phyloP scores from a whole-genome alignment of 2,888 invertebrate species.

The Steinernema carpocapsae region DNA sequence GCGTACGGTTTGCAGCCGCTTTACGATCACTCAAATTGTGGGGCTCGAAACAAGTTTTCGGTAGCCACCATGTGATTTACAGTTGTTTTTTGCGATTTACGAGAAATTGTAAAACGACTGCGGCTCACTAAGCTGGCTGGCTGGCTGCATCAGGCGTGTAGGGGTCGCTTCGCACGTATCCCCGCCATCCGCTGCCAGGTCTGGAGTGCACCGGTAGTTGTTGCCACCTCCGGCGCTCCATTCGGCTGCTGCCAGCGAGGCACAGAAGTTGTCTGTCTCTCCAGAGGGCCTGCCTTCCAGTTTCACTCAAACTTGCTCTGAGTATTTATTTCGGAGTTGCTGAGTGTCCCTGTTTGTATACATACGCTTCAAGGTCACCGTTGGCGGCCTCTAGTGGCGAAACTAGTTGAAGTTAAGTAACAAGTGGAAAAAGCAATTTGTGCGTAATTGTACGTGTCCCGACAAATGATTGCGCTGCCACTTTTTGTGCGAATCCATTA shows the following conservation, averaged over 20 bases:
- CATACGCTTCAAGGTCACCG: conserved; percentile 28
- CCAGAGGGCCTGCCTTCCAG: neutral
- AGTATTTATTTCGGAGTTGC: conserved; percentile 11
- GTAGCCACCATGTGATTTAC: conserved; percentile 14
- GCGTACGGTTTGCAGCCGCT: conserved; percentile 2
- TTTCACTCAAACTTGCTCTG: conserved; percentile 16
- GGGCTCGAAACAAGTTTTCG: conserved; percentile 27
- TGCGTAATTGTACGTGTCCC: conserved; percentile 33
- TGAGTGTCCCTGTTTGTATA: conserved; percentile 30
- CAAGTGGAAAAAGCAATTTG: conserved; percentile 30
- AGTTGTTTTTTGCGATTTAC: conserved; percentile 1
- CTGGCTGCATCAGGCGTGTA: neutral
- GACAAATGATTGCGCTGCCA: conserved; percentile 32
- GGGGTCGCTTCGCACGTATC: neutral
- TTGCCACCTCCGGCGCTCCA: neutral
- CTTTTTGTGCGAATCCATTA: conserved; percentile 33
- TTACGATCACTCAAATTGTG: conserved; percentile 13
- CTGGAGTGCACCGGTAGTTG: neutral
- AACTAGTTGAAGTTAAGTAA: conserved; percentile 34
- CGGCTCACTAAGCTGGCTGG: neutral
- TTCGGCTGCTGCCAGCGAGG: too few species aligned
- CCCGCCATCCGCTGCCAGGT: too few species aligned
- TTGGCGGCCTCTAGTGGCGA: neutral
- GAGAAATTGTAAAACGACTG: conserved; percentile 22
- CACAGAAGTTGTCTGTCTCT: neutral